phyloP scores from a whole-genome alignment of 2,797 vertebrate species.

The Smutsia gigantea region DNA sequence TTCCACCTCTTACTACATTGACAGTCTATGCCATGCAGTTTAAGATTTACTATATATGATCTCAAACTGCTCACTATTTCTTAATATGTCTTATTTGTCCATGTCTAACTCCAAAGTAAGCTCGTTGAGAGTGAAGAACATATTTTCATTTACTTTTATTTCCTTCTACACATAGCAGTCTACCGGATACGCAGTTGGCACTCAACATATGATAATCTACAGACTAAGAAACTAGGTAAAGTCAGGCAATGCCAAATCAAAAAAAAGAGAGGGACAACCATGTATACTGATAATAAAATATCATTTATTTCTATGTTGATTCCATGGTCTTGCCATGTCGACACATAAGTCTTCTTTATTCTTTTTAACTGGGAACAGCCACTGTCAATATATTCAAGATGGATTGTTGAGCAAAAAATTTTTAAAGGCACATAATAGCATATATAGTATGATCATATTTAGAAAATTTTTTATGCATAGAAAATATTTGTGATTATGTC shows the following conservation, averaged over 20 bases:
- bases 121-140: neutral
- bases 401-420: neutral
- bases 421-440: slow-evolving; percentile 29
- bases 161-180: neutral
- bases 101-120: slow-evolving; percentile 8
- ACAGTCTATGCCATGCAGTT: neutral
- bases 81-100: neutral
- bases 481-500: neutral
- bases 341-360: neutral
- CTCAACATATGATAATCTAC: neutral
- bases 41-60: neutral
- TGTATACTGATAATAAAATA: slow-evolving; percentile 13
- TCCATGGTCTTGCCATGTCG: neutral
- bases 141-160: slow-evolving; percentile 37
- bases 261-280: slow-evolving; percentile 1
- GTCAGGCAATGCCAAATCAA: neutral
- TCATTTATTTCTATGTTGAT: neutral
- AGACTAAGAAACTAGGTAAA: slow-evolving; percentile 47
- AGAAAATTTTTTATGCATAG: slow-evolving; percentile 10
- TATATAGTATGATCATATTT: slow-evolving; percentile 31
- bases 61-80: slow-evolving; percentile 30
- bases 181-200: neutral
- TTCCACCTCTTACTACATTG: neutral
- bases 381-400: neutral
- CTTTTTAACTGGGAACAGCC: slow-evolving; percentile 7